Base-by-base conservation (phyloP, 2,888 invertebrate genomes). In the Callimorpha dominula region DNA sequence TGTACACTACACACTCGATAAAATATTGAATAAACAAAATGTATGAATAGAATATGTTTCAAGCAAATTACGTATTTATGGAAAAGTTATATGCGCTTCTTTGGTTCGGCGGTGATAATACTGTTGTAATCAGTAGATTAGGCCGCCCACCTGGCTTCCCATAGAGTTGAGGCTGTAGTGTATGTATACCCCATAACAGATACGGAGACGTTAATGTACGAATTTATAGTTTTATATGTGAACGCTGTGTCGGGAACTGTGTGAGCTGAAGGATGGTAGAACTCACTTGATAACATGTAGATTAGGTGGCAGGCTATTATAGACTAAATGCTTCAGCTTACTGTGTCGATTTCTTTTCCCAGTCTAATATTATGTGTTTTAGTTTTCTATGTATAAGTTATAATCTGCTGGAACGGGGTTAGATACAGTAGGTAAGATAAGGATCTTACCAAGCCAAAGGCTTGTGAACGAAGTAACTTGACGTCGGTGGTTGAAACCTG, bases 91-190 rank as follows among this genome's bases (percentile, higher is more conserved):
- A 86, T 88, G 86, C 81, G 87, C 86, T 88, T 87, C 87, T 89
- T 90, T 90, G 86, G 86, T 88, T 88, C 85, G 85, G 81, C 82
- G 83, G 89, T 89, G 91, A 92, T 93, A 91, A 93, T 92, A 87
- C 89, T 84, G 84, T 85, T 90, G 92, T 94, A 94, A 94, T 94
- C 93, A 88, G 86, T 85, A 90, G 93, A 93, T 94, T 92, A 93
- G 76, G 81, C 86, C 92, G 92, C 93, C 94, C 92, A 93, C 94
- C 83, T 82, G 87, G 86, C 84, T 87, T 83, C 82, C 85, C 88
- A 86, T 87, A 85, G 81, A 83, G 84, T 84, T 84, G 83, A 85
- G 80, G 85, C 81, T 82, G 62, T 76, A 72, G 76, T 71, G 78
- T 74, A 85, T 71, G 78, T 74, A 85, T 85, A 78, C 78, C 77